A percentile compares a stretch with the other conserved stretches of the same genome.
Conservation (phyloP, 2,113 vertebrate genomes). For the Myotis yumanensis region DNA sequence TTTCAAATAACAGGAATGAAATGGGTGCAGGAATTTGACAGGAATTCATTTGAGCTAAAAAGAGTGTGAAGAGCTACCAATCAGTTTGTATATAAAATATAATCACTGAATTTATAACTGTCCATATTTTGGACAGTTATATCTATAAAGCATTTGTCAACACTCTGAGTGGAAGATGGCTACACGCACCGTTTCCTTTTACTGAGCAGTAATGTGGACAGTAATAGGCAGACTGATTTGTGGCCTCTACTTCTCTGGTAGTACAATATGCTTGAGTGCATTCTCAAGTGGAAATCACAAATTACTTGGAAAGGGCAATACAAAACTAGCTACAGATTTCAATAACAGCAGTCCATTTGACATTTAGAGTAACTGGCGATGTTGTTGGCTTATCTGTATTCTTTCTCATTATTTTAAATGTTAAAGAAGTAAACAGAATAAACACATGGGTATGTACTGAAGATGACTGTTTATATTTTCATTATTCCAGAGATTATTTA, state of each 20-base stretch:
- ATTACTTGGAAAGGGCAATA: slow-evolving; percentile 74
- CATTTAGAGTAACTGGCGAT: slow-evolving; percentile 19
- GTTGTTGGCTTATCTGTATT: slow-evolving; percentile 1
- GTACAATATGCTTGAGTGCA: slow-evolving; percentile 59
- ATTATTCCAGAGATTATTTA: background rate
- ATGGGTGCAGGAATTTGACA: background rate
- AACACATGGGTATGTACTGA: background rate
- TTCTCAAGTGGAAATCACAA: slow-evolving; percentile 73
- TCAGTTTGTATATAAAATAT: background rate
- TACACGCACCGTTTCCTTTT: background rate
- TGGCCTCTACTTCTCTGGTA: slow-evolving; percentile 46
- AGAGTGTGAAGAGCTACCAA: background rate
- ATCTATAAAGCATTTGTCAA: background rate
- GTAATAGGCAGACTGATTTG: slow-evolving; percentile 28
- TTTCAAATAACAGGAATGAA: background rate
- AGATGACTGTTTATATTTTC: background rate
- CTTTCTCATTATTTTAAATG: slow-evolving; percentile 1
- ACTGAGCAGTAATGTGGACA: slow-evolving; percentile 26
- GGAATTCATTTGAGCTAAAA: background rate
- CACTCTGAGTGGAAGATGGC: background rate
- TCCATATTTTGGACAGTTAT: background rate
- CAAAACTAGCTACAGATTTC: slow-evolving; percentile 74
- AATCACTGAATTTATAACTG: background rate
- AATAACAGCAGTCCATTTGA: slow-evolving; percentile 64
- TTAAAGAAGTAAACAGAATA: background rate